phyloP scores from a whole-genome alignment of 2,888 invertebrate genomes.

The Fragum whitleyi region DNA sequence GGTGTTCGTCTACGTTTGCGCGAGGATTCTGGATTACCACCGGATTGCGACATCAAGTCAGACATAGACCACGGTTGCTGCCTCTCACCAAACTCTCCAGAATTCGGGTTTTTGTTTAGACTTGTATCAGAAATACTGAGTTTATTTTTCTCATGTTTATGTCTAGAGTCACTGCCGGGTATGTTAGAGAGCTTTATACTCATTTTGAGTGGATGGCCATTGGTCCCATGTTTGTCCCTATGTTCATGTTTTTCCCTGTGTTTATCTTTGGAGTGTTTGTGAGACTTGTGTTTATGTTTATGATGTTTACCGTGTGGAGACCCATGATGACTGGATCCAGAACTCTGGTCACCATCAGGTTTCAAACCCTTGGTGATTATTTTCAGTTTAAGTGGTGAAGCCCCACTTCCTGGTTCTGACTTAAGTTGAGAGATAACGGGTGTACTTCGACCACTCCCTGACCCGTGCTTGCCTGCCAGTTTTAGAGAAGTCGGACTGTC shows the following conservation, averaged over 20 bases:
- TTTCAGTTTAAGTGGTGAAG: conserved; percentile 73
- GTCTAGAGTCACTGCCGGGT: conserved; percentile 48
- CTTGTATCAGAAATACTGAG: conserved; percentile 54
- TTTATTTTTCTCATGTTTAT: conserved; percentile 59
- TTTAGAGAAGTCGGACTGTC: conserved; percentile 47
- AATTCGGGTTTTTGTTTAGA: conserved; percentile 49
- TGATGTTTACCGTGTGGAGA: conserved; percentile 54
- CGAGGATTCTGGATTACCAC: conserved; percentile 37
- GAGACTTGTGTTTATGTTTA: conserved; percentile 58
- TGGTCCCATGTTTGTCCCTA: conserved; percentile 45
- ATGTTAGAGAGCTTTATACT: conserved; percentile 62
- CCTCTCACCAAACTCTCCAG: conserved; percentile 40
- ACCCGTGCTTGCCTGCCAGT: conserved; percentile 34
- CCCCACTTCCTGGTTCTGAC: conserved; percentile 58
- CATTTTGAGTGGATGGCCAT: conserved; percentile 58
- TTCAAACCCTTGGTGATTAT: conserved; percentile 68
- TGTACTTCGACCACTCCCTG: conserved; percentile 28
- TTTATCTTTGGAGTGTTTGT: conserved; percentile 52
- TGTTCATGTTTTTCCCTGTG: conserved; percentile 53
- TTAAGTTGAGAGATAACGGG: conserved; percentile 33
- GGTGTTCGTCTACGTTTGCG: conserved; percentile 66
- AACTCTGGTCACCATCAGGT: conserved; percentile 52
- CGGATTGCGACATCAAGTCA: conserved; percentile 52
- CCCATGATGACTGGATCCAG: conserved; percentile 46
- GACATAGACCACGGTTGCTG: conserved; percentile 67